Evolutionary conservation across 2,113 vertebrate genomes (phyloP), one percentile per base, ranked within the genome.

Genomic region (Artemisiospiza belli): DNA sequence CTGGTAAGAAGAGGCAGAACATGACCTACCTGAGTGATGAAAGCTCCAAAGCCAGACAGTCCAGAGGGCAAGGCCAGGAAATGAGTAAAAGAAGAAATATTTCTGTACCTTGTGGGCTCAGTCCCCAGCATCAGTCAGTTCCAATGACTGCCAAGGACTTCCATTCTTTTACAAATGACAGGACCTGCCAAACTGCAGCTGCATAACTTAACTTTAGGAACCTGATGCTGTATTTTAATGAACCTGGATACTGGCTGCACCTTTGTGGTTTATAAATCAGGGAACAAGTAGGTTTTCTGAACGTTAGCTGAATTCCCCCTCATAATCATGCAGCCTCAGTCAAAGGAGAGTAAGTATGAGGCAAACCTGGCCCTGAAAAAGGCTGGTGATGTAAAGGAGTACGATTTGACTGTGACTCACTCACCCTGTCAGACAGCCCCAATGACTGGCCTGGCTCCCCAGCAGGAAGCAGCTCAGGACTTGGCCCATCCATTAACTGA

Each of bases 401-500:
- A 72, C 74, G 68, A 76, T 95, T 70, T 90, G 90, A 41, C 52
- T 88, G 79, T 76, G 90, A 95, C 70, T 95, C 91, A 86, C 52
- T 54, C 39, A 55, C 43, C 63, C 59, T 67, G 55, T 39, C 75
- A 88, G 78, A 95, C 93, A 95, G 83, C 63, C 52, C 75, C 70
- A 55, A 33, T 27, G 82, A 39, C 59, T n/a, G 33, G 43, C 46
- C 70, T 8, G 22, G 54, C 75, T 59, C 75, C 57, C n/a, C 68
- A 69, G 82, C 54, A 58, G 76, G 67, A 5, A 70, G 43, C 51
- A 92, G 12, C 69, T 70, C 57, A 22, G 33, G 44, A 57, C 59
- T 54, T 66, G 51, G 51, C 52, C 51, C 13, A 5, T n/a, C 58
- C 55, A 6, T 41, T 19, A 63, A 33, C n/a, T 6, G 5, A 12